Base-by-base conservation (phyloP, 2,797 vertebrate species). In the Atherinosoma microstoma region DNA sequence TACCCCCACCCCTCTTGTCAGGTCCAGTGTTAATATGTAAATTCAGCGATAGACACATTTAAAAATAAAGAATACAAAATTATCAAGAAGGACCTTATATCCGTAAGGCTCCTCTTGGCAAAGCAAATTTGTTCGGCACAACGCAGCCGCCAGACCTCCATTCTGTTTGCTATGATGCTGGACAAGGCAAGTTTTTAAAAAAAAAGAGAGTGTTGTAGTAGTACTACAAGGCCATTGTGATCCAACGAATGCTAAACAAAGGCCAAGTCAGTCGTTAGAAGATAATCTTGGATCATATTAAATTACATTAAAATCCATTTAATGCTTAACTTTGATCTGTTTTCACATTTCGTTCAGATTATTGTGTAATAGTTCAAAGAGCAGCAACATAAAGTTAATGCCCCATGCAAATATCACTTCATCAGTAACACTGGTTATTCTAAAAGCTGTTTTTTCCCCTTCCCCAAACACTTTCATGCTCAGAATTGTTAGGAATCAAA, bases 401-500 rank as follows among this genome's bases (percentile, higher is more conserved):
- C 67, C 18, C 56, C 2, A n/a, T 34, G 13, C 40, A 78, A 35
- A 75, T 22, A 38, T 53, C 51, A 64, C 20, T 27, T 54, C 4
- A 27, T 27, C 24, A 54, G 20, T 27, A 27, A 16, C 60, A 12
- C 60, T 24, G 8, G 20, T 10, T 53, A 24, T 7, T 22, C 30
- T 66, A 24, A 60, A 15, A 45, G 11, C 7, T 30, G 30, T 45
- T 57, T 70, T 58, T 58, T 57, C 47, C 32, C 38, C 6, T 9
- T 8, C 56, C 42, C 30, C n/a, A 47, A 65, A 64, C 9, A 68
- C 30, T 22, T 68, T 27, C 34, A 76, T 47, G 34, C 60, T 80
- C 49, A 75, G 45, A 5, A 8, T 57, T 22, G 22, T 70, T 69
- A 38, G 49, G 65, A 79, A 81, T 74, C 24, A n/a, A 24, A 61